A percentile compares a stretch with the other conserved stretches of the same genome.
phyloP scores from a whole-genome alignment of 2,113 vertebrate species.

The Cyanocitta stelleri region DNA sequence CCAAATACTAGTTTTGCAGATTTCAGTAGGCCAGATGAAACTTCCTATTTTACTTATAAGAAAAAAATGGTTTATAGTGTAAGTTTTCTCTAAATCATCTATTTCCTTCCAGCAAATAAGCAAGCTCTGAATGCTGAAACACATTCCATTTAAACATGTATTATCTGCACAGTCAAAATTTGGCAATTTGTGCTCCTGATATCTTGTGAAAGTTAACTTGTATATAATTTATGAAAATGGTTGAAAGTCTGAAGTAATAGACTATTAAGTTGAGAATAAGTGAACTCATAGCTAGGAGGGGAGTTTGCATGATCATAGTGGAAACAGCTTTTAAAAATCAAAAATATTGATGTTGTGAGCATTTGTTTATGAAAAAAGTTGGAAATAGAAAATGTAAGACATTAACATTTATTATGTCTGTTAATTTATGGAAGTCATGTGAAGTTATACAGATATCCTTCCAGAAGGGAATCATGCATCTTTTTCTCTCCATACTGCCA shows the following conservation, averaged over 20 bases:
- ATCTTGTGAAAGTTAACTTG: slow-evolving; percentile 29
- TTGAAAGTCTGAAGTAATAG: background rate
- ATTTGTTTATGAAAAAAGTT: slow-evolving; percentile 32
- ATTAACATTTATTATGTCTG: slow-evolving; percentile 22
- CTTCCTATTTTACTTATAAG: background rate
- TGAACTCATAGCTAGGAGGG: slow-evolving; percentile 29
- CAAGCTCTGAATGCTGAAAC: slow-evolving; percentile 39
- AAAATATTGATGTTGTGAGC: background rate
- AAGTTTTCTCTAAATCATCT: background rate
- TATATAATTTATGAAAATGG: background rate
- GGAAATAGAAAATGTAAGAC: slow-evolving; percentile 23
- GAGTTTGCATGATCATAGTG: slow-evolving; percentile 42
- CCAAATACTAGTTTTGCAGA: slow-evolving; percentile 39
- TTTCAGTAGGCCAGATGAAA: slow-evolving; percentile 49
- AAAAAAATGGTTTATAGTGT: background rate
- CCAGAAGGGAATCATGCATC: slow-evolving; percentile 2
- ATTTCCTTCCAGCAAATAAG: slow-evolving; percentile 44
- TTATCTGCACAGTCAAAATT: slow-evolving; percentile 41
- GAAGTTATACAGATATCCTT: slow-evolving; percentile 5
- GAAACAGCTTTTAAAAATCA: slow-evolving; percentile 27
- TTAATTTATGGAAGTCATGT: slow-evolving; percentile 27
- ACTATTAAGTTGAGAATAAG: background rate
- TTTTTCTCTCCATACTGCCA: background rate
- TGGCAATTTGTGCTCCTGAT: slow-evolving; percentile 24
- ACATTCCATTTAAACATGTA: slow-evolving; percentile 22